Percentiles rank a stretch among this genome's conserved stretches.
These are phyloP conservation scores for Pitangus sulphuratus DNA, from an alignment of 2,797 vertebrate species.

Conservation along the genomic window DNA sequence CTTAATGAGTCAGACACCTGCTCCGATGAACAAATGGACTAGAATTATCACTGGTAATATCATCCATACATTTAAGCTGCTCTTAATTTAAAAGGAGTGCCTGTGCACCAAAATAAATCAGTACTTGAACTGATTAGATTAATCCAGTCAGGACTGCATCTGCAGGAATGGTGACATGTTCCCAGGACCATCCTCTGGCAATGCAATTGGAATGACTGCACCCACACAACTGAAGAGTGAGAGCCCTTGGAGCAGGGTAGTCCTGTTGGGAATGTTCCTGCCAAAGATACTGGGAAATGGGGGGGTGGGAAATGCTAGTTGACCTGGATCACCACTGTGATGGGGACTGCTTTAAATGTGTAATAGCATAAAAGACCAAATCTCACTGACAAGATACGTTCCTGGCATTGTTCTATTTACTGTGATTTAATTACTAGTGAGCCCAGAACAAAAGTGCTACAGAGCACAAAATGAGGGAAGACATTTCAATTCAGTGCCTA, in stretches of 20 bases:
- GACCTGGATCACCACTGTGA: background rate
- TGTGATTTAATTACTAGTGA: background rate
- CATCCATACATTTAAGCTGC: background rate
- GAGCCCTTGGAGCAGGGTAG: background rate
- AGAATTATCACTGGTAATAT: background rate
- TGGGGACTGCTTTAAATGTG: background rate
- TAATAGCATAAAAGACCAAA: background rate
- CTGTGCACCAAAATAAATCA: background rate
- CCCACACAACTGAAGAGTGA: background rate
- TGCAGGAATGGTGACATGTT: background rate
- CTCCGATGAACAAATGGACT: background rate
- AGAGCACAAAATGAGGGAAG: background rate
- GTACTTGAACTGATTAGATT: background rate
- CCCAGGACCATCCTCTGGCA: background rate
- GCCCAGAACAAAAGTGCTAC: background rate
- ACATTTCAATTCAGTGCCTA: background rate
- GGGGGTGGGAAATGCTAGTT: background rate
- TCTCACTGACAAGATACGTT: background rate
- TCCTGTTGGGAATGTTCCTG: background rate
- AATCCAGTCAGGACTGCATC: background rate
- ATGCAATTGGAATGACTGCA: background rate
- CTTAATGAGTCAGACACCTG: conserved; percentile 40
- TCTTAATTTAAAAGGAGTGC: background rate
- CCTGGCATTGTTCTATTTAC: background rate
- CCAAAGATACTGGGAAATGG: background rate